Evolutionary conservation across 2,888 invertebrate species (phyloP), one percentile per base, ranked within the genome.

Genomic region (Drosophila paranaensis): DNA sequence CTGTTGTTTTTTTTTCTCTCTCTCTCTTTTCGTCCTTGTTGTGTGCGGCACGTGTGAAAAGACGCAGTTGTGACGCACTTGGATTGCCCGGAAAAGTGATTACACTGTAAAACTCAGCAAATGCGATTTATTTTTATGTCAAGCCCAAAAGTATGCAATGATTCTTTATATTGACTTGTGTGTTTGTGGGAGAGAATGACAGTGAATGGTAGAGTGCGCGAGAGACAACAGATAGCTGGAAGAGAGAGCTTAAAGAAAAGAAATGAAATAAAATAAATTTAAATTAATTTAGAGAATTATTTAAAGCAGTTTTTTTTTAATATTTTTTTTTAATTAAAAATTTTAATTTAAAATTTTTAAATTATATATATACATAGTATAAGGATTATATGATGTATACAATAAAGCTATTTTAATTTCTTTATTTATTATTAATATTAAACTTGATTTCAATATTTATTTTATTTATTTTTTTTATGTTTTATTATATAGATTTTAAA

Each of bases 1-100:
- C 3, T 40, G 3, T 40, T n/a, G n/a, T 6, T 40, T 40, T 40
- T 40, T 20, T 20, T 20, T 20, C 20, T 20, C 20, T n/a, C 8
- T 10, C 43, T 10, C 10, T 25, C 56, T 42, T 51, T 46, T 43
- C n/a, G 53, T 61, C 35, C 37, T 20, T 57, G 57, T 51, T 40
- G 46, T 60, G 53, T 60, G 70, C 45, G 73, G 45, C 83, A 83
- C 83, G 83, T 83, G 87, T 81, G 83, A 86, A 83, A 68, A 70
- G 72, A 51, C 61, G 74, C 84, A 83, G 71, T 79, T 87, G 77
- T 62, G 50, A 48, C 62, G 50, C 57, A 70, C 56, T 61, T 40
- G 16, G 56, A 20, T 62, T 51, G 57, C 30, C 35, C 55, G 30
- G 9, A 48, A 46, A 50, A 42, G 27, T 20, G 46, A 58, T 62